Evolutionary conservation across 1,140 invertebrate genomes (phyloP), one percentile per base, ranked within the genome.

Genomic region (Cydia splendana): DNA sequence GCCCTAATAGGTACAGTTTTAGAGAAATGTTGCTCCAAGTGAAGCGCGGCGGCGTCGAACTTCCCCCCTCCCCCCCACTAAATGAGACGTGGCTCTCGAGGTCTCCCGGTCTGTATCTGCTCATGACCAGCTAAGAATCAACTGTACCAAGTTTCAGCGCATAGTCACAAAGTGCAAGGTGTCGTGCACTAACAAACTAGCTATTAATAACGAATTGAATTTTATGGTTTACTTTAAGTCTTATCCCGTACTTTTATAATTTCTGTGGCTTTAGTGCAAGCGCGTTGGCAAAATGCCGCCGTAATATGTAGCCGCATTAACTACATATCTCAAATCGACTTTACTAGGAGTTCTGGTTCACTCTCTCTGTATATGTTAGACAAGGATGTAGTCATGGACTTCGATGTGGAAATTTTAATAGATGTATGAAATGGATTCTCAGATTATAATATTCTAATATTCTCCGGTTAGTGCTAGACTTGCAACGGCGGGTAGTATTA

Each of bases 231-330:
- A 15, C 48, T 51, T 9, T 18, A 2, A 62, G 57, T 62, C 57
- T 24, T 4, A 24, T 24, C 0, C 9, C 57, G 18, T 24, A 62
- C 51, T 62, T 24, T 62, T 2, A 12, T 62, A 20, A 0, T 62
- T 62, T 62, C 57, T 62, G 57, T 62, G 57, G 28, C 65, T 67
- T 15, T 5, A 67, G 65, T 15, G 13, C 28, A 38, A 38, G 24
- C 65, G 65, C 65, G 65, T 67, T 67, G 65, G 65, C 65, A 67
- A 38, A 67, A 67, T 67, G 65, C 65, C 65, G 10, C 30, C n/a
- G 30, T n/a, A 7, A 67, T n/a, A 67, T 67, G 65, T 12, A 38
- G 65, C 5, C 15, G 30, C 28, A n/a, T 30, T 24, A n/a, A 67
- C 20, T 24, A 62, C 10, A 62, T 62, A 62, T 62, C 57, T 24